Evolutionary conservation across 1,140 invertebrate species (phyloP), one percentile per base, ranked within the genome.

Genomic region (Argopecten irradians): DNA sequence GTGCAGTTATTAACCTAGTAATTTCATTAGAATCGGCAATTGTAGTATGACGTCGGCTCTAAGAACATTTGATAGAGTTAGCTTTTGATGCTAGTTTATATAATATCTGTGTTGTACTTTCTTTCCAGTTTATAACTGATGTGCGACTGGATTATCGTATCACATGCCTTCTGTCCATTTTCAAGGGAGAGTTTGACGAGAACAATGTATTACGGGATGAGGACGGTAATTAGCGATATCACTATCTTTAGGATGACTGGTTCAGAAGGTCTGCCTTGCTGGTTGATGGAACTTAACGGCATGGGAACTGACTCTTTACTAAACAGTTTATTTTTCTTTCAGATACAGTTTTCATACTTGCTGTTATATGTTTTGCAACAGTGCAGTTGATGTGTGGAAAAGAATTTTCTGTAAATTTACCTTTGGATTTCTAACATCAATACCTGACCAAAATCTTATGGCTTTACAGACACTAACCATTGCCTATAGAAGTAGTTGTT

Each of bases 81-180:
- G 13, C n/a, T 41, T 83, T 89, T 87, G 34, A 22, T 86, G 36
- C 32, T 88, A 34, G 85, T 88, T 19, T 85, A 22, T n/a, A 36
- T 28, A 34, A 84, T 33, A 83, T 16, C 46, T 34, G 86, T 90
- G 89, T 87, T 86, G 55, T 85, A 86, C 33, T 39, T 85, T 86
- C 90, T 93, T 96, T 96, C 89, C 96, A 99, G 97, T 99, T 99
- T 94, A 99, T 99, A 94, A 96, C 99, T 88, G 98, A 99, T 95
- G 98, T 99, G 11, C 97, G 99, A 91, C 96, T 99, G 91, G 99
- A 99, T 96, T 99, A 99, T 95, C 92, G 99, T 87, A 99, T 99
- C 91, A 99, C 98, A 92, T 99, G 98, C 93, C 96, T 99, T 36
- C 96, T 99, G 43, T 99, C 98, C 35, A 99, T 99, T 93, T 99